These are phyloP conservation scores for Tadarida brasiliensis DNA, from an alignment of 2,797 vertebrate genomes.

Conservation along the genomic window DNA sequence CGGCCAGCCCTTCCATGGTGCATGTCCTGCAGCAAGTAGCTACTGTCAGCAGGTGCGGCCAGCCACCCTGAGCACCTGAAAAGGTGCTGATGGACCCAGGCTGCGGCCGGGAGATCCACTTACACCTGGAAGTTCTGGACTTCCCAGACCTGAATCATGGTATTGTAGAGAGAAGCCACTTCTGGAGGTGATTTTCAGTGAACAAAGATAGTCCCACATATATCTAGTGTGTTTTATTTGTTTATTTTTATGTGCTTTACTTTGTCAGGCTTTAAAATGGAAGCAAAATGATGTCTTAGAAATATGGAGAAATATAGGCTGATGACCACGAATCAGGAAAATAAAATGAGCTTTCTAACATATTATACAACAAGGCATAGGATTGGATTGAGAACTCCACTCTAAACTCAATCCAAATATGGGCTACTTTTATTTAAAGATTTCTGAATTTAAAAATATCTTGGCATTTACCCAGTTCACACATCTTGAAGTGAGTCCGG, in stretches of 20 bases:
- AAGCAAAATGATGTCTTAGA: conserved; percentile 69
- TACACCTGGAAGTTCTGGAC: conserved; percentile 88
- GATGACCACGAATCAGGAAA: conserved; percentile 46
- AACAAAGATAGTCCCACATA: conserved; percentile 65
- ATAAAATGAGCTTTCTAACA: neutral
- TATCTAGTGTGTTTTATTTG: conserved; percentile 64
- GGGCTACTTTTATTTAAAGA: conserved; percentile 31
- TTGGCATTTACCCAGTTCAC: conserved; percentile 47
- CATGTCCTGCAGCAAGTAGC: conserved; percentile 92
- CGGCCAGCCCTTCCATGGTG: conserved; percentile 86
- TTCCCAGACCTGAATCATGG: conserved; percentile 81
- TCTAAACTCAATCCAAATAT: conserved; percentile 55
- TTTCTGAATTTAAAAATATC: conserved; percentile 46
- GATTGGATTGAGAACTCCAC: conserved; percentile 8
- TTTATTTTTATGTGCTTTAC: conserved; percentile 70
- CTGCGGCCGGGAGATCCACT: conserved; percentile 89
- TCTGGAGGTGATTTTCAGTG: conserved; percentile 84
- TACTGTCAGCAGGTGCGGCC: conserved; percentile 90
- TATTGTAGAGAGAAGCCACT: conserved; percentile 79
- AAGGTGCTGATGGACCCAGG: conserved; percentile 94
- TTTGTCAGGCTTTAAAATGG: neutral
- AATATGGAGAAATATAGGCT: conserved; percentile 64
- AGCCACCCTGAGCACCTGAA: conserved; percentile 93
- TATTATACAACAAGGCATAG: neutral
- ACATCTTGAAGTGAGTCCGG: conserved; percentile 68